phyloP scores from a whole-genome alignment of 2,888 invertebrate genomes.

The Parapristionchus giblindavisi region DNA sequence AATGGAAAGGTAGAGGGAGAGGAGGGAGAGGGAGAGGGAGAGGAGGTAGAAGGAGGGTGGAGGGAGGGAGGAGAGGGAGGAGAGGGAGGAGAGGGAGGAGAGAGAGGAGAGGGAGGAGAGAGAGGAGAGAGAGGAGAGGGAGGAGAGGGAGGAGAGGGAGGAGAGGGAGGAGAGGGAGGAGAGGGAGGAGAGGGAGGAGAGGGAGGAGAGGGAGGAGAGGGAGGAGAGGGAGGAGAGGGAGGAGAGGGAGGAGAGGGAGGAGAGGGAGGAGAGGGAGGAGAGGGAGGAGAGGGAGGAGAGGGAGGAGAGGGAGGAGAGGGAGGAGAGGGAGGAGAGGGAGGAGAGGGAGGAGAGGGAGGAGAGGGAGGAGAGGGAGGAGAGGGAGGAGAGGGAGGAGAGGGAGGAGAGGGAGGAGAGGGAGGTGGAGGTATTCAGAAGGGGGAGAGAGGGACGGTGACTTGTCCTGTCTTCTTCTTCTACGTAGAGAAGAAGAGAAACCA shows the following conservation, averaged over 20 bases:
- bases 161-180: not conserved
- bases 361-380: not conserved
- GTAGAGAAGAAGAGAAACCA: constrained; percentile 25
- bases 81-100: not conserved
- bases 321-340: constrained; percentile 22
- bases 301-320: too few species aligned
- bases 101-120: not conserved
- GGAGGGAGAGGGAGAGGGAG: constrained; percentile 19
- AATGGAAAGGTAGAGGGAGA: constrained; percentile 1
- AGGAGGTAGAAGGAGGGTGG: constrained; percentile 22
- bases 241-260: constrained; percentile 2
- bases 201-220: not conserved
- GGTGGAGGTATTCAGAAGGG: not conserved
- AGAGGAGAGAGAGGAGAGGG: not conserved
- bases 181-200: not conserved
- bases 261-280: not conserved
- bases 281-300: not conserved
- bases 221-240: not conserved
- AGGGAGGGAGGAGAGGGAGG: not conserved
- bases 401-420: not conserved
- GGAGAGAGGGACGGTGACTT: not conserved
- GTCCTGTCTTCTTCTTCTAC: constrained; percentile 16
- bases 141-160: not conserved
- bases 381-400: not conserved
- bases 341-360: constrained; percentile 7